A percentile compares a stretch with the other conserved stretches of the same genome.
Evolutionary conservation across 2,888 invertebrate genomes (phyloP).

Genomic region (Drosophila sordidula): DNA sequence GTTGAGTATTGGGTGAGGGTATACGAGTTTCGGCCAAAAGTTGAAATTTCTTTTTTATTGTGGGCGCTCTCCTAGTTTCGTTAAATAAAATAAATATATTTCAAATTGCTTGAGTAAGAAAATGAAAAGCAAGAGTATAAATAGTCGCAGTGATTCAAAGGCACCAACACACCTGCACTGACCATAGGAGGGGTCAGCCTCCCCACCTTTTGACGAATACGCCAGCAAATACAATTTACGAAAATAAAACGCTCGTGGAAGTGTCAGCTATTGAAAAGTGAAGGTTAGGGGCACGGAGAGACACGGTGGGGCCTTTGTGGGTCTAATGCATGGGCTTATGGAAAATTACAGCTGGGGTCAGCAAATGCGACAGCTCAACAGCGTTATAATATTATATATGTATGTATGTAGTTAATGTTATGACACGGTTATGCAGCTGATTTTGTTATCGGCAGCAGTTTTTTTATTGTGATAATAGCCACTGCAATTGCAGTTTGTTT

Average conservation of each 20-base stretch:
- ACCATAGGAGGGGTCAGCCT: conserved; percentile 44
- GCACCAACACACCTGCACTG: conserved; percentile 64
- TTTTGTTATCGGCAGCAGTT: conserved; percentile 40
- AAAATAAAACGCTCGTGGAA: conserved; percentile 47
- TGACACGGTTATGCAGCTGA: conserved; percentile 44
- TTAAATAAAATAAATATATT: conserved; percentile 56
- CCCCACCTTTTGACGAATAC: conserved; percentile 51
- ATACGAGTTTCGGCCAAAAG: conserved; percentile 1
- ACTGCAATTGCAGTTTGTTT: conserved; percentile 7
- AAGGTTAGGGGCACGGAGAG: neutral
- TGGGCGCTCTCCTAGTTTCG: conserved; percentile 48
- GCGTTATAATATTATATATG: conserved; percentile 6
- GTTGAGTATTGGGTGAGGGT: neutral
- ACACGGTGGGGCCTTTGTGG: neutral
- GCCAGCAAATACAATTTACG: conserved; percentile 24
- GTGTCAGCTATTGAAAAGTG: conserved; percentile 36
- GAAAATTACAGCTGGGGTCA: conserved; percentile 50
- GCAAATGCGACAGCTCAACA: conserved; percentile 19
- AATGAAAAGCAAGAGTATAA: conserved; percentile 75
- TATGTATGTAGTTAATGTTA: conserved; percentile 2
- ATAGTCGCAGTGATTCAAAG: conserved; percentile 75
- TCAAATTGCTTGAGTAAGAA: conserved; percentile 51
- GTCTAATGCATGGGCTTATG: too few species aligned
- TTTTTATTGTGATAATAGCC: conserved; percentile 20
- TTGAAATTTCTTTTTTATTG: conserved; percentile 5